phyloP scores from a whole-genome alignment of 1,140 invertebrate genomes.

The Tachypleus tridentatus region DNA sequence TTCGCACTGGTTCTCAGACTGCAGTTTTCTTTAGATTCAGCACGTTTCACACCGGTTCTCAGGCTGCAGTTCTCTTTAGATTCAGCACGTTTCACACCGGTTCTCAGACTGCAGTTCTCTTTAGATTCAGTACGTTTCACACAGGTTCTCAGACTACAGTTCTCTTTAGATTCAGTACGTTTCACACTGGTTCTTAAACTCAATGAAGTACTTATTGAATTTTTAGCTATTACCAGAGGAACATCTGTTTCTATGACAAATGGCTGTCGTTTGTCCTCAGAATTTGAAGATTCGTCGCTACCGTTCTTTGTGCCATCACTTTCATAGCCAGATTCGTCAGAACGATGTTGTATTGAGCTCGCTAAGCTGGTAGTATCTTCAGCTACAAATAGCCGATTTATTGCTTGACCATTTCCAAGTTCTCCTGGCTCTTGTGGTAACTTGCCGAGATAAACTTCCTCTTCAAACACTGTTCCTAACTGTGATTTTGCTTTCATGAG shows the following conservation, averaged over 20 bases:
- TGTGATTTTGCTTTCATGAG: neutral
- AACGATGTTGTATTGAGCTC: slow-evolving; percentile 34
- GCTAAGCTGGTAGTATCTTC: slow-evolving; percentile 15
- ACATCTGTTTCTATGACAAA: neutral
- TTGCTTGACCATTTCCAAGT: neutral
- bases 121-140: too few relatives aligned
- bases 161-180: too few relatives aligned
- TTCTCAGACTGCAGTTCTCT: too few relatives aligned
- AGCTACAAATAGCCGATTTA: slow-evolving; percentile 2
- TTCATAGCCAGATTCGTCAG: slow-evolving; percentile 69
- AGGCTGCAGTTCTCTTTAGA: too few relatives aligned
- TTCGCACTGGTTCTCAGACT: too few relatives aligned
- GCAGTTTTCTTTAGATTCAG: too few relatives aligned
- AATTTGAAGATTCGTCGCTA: slow-evolving; percentile 35
- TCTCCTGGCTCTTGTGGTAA: slow-evolving; percentile 2
- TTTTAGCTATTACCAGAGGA: too few relatives aligned
- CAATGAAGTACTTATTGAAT: too few relatives aligned
- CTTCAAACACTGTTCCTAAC: slow-evolving; percentile 19
- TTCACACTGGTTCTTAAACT: too few relatives aligned
- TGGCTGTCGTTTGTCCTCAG: neutral
- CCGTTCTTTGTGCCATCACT: slow-evolving; percentile 54
- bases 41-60: too few relatives aligned
- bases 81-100: too few relatives aligned
- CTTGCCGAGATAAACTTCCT: slow-evolving; percentile 13
- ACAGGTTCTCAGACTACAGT: too few relatives aligned